Evolutionary conservation across 1,140 invertebrate genomes (phyloP), one percentile per base, ranked within the genome.

Genomic region (Aphidius ervi): DNA sequence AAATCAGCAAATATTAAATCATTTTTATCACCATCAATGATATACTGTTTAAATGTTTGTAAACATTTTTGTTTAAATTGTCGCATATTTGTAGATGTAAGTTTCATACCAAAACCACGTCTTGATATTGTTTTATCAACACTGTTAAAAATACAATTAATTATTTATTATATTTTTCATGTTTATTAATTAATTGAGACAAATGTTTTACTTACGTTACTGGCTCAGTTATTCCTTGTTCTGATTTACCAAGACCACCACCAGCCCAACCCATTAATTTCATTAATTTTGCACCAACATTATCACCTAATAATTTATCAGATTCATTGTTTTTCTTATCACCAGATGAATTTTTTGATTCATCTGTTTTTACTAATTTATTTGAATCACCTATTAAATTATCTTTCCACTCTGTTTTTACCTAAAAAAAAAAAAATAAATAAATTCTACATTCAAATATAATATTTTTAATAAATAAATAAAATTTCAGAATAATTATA

Each of bases 191-290:
- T 31, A 0, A 31, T 31, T 41, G 42, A 42, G 40, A 8, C 55
- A 63, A 56, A 57, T 46, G 2, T 42, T 55, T 45, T 23, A 46
- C 79, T 74, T 71, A 85, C 83, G 69, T 80, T 0, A 88, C 81
- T 42, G 87, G 87, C 58, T 88, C 83, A 5, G 80, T 76, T n/a
- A 86, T 85, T 37, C 90, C 91, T 65, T 87, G 84, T 9, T 83
- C 81, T 10, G 83, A 78, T 64, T 87, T 87, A 0, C 90, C 90
- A 46, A 92, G 76, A 0, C 87, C 89, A 42, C 89, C 89, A 39
- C 90, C 90, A 39, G 83, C 79, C 90, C 90, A 93, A 0, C 91
- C 91, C 90, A 93, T 92, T 63, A 88, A 75, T 62, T 86, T 84
- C 83, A 93, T 84, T 76, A 93, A 82, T 68, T 86, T 89, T 56